Evolutionary conservation across 2,113 vertebrate species (phyloP).

Genomic region (Neogobius melanostomus): DNA sequence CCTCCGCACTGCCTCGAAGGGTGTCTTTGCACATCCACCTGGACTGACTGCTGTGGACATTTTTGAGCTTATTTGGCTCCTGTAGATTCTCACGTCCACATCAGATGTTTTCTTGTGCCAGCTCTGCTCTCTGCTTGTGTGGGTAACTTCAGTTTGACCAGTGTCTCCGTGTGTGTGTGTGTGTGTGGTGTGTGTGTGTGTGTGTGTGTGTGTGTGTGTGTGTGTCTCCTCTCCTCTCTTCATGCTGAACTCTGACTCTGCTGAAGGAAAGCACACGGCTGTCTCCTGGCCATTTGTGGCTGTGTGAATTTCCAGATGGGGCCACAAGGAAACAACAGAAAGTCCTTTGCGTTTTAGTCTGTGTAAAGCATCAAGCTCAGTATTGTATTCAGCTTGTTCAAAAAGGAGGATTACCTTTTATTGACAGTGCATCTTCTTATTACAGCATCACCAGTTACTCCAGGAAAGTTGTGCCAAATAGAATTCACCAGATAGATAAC

Average conservation of each 20-base stretch:
- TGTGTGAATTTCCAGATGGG: constrained; percentile 12
- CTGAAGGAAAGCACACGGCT: constrained; percentile 27
- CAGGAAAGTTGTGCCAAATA: too few species aligned
- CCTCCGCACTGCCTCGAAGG: not conserved
- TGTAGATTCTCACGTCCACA: constrained; percentile 14
- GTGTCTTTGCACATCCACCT: not conserved
- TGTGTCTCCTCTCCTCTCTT: constrained; percentile 55
- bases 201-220: constrained; percentile 34
- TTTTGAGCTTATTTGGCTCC: not conserved
- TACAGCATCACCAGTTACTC: not conserved
- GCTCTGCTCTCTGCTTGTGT: constrained; percentile 49
- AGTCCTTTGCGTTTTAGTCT: not conserved
- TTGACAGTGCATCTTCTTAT: not conserved
- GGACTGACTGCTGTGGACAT: not conserved
- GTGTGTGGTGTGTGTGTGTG: constrained; percentile 43
- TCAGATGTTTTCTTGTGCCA: constrained; percentile 37
- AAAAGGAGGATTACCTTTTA: not conserved
- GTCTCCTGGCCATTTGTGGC: constrained; percentile 27
- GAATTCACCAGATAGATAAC: too few species aligned
- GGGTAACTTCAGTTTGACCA: constrained; percentile 65
- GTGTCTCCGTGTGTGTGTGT: not conserved
- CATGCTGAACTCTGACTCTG: constrained; percentile 49
- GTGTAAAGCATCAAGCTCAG: not conserved
- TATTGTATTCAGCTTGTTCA: not conserved
- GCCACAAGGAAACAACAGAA: not conserved